Evolutionary conservation across 2,888 invertebrate species (phyloP), one percentile per base, ranked within the genome.

Genomic region (Scaeva pyrastri): DNA sequence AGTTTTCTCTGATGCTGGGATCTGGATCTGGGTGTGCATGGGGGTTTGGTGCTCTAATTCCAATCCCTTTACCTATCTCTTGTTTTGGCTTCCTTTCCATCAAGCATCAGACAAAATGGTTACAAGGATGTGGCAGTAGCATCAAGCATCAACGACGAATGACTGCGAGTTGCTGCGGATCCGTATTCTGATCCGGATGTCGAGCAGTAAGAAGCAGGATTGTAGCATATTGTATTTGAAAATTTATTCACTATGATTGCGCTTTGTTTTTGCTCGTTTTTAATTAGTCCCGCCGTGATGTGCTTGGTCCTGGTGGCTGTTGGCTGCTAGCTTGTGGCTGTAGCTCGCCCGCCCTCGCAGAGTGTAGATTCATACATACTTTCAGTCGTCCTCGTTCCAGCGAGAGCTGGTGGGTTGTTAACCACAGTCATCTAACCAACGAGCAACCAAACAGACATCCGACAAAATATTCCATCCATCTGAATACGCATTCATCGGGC

Each of bases 191-290:
- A 12, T 43, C 1, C 4, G n/a, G 12, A 23, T 19, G 68, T 2
- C 2, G 8, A 36, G 4, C 14, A 14, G 21, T 48, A 50, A 39
- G 16, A 23, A 16, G 6, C 31, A 31, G 14, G 23, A 36, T 12
- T 31, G 11, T 39, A 41, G 36, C 62, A 50, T 58, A 84, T 75
- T 68, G 68, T 72, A 72, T 80, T 80, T 68, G 68, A 60, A 76
- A 72, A 85, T 80, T 71, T 80, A 80, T 80, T 80, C 76, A 55
- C 60, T 66, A 60, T 76, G 75, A 72, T 85, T 72, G 43, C 70
- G 72, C 68, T 79, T 71, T 75, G 84, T 71, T 75, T 31, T 75
- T 64, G 66, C 58, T 77, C 56, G 68, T 68, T 80, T 85, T 80
- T 85, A 85, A 85, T 80, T 85, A 85, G 76, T 76, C 45, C 80